These are phyloP conservation scores for Chironomus tepperi DNA, from an alignment of 1,140 invertebrate genomes.

Conservation along the genomic window DNA sequence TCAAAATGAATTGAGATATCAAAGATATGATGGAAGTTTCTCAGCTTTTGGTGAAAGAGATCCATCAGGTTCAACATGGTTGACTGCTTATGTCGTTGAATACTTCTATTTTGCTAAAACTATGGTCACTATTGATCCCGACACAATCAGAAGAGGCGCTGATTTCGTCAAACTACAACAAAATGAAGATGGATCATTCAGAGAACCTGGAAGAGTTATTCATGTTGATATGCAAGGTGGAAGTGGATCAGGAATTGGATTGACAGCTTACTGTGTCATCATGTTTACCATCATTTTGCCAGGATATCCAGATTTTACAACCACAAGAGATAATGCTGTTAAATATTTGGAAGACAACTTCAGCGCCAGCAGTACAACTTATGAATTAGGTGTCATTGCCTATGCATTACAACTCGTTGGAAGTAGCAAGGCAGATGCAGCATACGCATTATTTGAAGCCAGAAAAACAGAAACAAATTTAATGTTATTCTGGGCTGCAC, in stretches of 20 bases:
- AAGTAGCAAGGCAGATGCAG: not conserved
- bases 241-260: constrained; percentile 52
- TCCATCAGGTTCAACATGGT: constrained; percentile 82
- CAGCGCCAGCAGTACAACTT: constrained; percentile 48
- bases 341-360: not conserved
- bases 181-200: not conserved
- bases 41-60: constrained; percentile 83
- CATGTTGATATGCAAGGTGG: constrained; percentile 68
- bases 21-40: constrained; percentile 85
- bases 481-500: not conserved
- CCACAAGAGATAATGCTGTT: constrained; percentile 41
- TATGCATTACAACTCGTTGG: constrained; percentile 68
- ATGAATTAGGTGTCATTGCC: constrained; percentile 64
- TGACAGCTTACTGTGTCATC: constrained; percentile 70
- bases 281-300: constrained; percentile 61
- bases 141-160: constrained; percentile 61
- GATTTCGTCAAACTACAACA: constrained; percentile 41
- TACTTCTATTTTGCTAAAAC: constrained; percentile 76
- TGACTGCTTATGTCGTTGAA: constrained; percentile 88
- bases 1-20: constrained; percentile 87
- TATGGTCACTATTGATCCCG: constrained; percentile 70
- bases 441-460: not conserved
- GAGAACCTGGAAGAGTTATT: constrained; percentile 52
- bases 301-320: not conserved
- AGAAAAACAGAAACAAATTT: not conserved